Percentiles rank a stretch among this genome's conserved stretches.
phyloP scores from a whole-genome alignment of 2,888 invertebrate genomes.

The Tetranychus truncatus region DNA sequence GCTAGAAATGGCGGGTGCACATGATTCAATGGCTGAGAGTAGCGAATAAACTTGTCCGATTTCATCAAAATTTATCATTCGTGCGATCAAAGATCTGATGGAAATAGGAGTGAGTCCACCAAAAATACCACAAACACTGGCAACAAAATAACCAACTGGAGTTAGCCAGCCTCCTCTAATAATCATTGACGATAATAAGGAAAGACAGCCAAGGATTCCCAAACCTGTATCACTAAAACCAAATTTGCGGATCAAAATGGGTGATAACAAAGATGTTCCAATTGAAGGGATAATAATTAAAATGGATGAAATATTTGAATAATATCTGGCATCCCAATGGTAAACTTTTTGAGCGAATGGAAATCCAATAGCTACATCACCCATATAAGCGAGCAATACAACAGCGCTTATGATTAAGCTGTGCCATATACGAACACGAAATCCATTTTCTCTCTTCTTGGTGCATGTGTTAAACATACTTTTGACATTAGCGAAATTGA shows the following conservation, averaged over 20 bases:
- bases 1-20: not conserved
- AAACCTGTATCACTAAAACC: not conserved
- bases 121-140: not conserved
- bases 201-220: not conserved
- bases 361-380: constrained; percentile 6
- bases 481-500: not conserved
- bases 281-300: not conserved
- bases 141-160: not conserved
- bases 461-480: not conserved
- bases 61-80: not conserved
- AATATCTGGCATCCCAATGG: not conserved
- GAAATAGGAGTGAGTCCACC: not conserved
- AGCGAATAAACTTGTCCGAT: not conserved
- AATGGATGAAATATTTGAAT: not conserved
- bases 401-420: not conserved
- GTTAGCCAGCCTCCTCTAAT: not conserved
- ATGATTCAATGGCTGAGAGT: not conserved
- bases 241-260: not conserved
- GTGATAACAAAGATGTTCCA: not conserved
- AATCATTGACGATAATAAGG: not conserved
- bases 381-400: not conserved
- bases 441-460: not conserved
- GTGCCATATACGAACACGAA: not conserved
- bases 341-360: constrained; percentile 13
- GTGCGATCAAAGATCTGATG: not conserved